Evolutionary conservation across 2,888 invertebrate genomes (phyloP), one percentile per base, ranked within the genome.

Genomic region (Euspilapteryx auroguttella): DNA sequence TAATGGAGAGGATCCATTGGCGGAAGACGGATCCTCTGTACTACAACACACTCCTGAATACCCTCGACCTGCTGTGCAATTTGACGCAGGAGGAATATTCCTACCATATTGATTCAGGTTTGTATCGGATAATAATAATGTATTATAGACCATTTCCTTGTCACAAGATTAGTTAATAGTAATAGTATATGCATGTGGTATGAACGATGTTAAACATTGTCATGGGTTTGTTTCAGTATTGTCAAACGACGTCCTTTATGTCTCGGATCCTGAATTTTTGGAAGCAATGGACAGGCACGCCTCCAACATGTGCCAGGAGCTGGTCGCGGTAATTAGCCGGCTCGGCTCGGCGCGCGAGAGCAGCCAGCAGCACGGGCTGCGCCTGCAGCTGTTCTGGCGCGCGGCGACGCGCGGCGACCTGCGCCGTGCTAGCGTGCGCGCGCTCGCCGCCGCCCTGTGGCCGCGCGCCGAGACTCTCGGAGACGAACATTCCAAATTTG

Each of bases 211-310:
- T n/a, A n/a, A n/a, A n/a, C n/a, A n/a, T n/a, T n/a, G n/a, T n/a
- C n/a, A n/a, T n/a, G n/a, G n/a, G n/a, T n/a, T n/a, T 17, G 22
- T 20, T 7, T 10, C 41, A 85, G 93, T 96, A 34, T 87, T 95
- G 47, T 94, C 95, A 3, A 97, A 97, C 54, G 95, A 97, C 58
- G 81, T 86, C 32, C 66, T 97, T 22, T 97, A 96, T 52, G 95
- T 95, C 5, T 84, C 86, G 8, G 94, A 95, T 64, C 80, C 84
- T 9, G 91, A 93, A 59, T 96, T 93, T 54, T 69, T 94, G 27
- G 66, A 75, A 2, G 90, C 91, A 57, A 78, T 95, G 2, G 85
- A 90, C 45, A 83, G 81, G 47, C 83, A 91, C 50, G 85, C 87
- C 36, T 80, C 83, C 0, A 82, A 87, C 37, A 76, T 94, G 29